Percentiles rank a stretch among this genome's conserved stretches.
Conservation (phyloP, 2,888 invertebrate genomes). For the Hirudinaria manillensis region DNA sequence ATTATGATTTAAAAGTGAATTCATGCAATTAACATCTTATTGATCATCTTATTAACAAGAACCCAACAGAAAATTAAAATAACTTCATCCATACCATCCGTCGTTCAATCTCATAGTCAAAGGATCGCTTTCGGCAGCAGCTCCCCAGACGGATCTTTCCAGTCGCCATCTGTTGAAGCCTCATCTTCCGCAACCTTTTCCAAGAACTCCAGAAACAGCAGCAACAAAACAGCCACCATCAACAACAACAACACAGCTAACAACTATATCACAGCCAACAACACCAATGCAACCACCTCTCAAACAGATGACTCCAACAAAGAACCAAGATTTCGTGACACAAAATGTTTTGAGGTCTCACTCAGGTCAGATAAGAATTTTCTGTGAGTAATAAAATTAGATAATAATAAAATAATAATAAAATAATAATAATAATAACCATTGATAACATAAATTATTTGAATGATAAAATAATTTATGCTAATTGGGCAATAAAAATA, state of each 20-base stretch:
- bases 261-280: neutral
- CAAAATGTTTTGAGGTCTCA: neutral
- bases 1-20: too few relatives aligned
- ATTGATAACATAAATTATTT: neutral
- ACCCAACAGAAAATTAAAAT: too few relatives aligned
- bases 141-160: constrained; percentile 14
- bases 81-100: too few relatives aligned
- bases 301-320: neutral
- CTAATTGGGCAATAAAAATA: neutral
- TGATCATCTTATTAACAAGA: too few relatives aligned
- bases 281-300: neutral
- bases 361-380: neutral
- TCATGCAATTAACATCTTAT: too few relatives aligned
- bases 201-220: neutral
- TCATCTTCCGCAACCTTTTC: constrained; percentile 18
- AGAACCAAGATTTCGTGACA: neutral
- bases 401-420: too few relatives aligned
- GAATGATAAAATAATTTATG: neutral
- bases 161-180: neutral
- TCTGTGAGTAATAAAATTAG: too few relatives aligned
- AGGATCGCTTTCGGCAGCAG: constrained; percentile 11
- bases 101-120: neutral
- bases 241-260: neutral
- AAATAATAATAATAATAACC: too few relatives aligned
- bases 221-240: neutral